Base-by-base conservation (phyloP, 2,888 invertebrate genomes). In the Drosophila atripex region DNA sequence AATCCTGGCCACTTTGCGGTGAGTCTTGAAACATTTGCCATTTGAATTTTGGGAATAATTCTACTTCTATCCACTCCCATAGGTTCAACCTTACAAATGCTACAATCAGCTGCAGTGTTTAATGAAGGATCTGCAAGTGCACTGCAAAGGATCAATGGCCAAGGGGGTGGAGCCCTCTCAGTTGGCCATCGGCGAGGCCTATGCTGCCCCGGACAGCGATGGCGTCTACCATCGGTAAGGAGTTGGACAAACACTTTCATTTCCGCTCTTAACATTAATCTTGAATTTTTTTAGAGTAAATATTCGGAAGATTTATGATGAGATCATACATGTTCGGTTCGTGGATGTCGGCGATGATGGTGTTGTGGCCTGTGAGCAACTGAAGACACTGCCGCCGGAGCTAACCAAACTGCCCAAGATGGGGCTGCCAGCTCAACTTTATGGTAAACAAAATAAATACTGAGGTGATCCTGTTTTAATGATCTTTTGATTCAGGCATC, bases 161-260 rank as follows among this genome's bases (percentile, higher is more conserved):
- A 78, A 92, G 91, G 60, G 94, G 88, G 74, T 94, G 28, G 45
- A 58, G 23, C 28, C 60, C 8, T 32, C 53, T 0, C 71, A 78
- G 38, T 43, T 86, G 77, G 86, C 89, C 60, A 91, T 91, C 38
- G 95, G 95, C 0, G 93, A 94, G 84, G 93, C 95, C 30, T 96
- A 94, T 89, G 95, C 95, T 0, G 95, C 94, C 0, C 85, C 91
- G 90, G 7, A 86, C 54, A 54, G 94, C 16, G 75, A 95, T 86
- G 92, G 93, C 2, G 92, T 93, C 23, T 96, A 95, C 95, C 95
- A 96, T 90, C 94, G 96, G 96, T 95, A 91, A 89, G 91, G 80
- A 50, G 21, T n/a, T 21, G 5, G 2, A 5, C 2, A 12, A n/a
- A 16, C 2, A 2, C 18, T 1, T 14, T 16, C 16, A n/a, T 25